phyloP scores from a whole-genome alignment of 2,797 vertebrate genomes.

The Capromys pilorides region DNA sequence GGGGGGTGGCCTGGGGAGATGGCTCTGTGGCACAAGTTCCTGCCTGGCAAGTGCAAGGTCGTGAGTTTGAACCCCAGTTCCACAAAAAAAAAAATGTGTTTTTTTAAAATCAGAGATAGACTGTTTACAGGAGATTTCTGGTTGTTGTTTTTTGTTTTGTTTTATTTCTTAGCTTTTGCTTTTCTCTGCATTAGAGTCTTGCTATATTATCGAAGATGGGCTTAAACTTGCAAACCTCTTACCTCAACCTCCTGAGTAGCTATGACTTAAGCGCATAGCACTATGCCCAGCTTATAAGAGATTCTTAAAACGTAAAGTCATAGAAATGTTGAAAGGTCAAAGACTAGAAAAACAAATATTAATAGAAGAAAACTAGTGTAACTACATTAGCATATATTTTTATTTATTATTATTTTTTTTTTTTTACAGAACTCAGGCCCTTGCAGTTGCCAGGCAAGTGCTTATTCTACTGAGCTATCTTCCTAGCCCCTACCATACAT shows the following conservation, averaged over 20 bases:
- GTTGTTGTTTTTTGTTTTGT: not conserved
- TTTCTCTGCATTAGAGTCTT: not conserved
- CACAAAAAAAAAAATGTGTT: too few relatives aligned
- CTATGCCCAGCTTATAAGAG: not conserved
- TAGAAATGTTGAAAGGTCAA: not conserved
- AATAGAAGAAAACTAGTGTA: conserved; percentile 10
- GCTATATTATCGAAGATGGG: not conserved
- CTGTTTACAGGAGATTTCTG: not conserved
- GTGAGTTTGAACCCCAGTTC: too few relatives aligned
- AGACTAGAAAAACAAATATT: conserved; percentile 10
- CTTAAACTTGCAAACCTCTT: not conserved
- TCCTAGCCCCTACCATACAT: too few relatives aligned
- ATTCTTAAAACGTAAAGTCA: conserved; percentile 36
- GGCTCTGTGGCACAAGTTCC: too few relatives aligned
- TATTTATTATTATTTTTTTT: too few relatives aligned
- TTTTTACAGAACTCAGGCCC: too few relatives aligned
- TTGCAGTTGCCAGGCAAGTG: too few relatives aligned
- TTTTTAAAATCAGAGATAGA: not conserved
- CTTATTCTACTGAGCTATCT: too few relatives aligned
- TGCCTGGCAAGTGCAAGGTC: too few relatives aligned
- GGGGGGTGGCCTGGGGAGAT: too few relatives aligned
- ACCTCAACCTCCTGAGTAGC: not conserved
- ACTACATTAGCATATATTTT: not conserved
- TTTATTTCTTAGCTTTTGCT: not conserved
- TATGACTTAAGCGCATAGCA: not conserved